Evolutionary conservation across 2,888 invertebrate species (phyloP).

Genomic region (Latheticus oryzae): DNA sequence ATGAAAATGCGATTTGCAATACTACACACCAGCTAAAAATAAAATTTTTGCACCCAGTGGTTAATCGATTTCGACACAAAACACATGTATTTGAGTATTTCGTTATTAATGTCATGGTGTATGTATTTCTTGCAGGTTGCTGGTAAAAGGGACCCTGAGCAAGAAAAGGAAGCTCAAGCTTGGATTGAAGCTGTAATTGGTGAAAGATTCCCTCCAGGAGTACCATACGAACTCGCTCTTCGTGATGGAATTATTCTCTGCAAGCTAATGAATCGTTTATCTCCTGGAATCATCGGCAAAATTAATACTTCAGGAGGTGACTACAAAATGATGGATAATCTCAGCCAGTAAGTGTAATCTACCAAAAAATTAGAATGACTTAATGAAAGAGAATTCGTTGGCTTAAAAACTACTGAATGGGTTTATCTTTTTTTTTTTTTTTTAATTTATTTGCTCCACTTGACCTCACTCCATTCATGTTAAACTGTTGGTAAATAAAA

Average conservation of each 20-base stretch:
- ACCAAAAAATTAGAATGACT: background rate
- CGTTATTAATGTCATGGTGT: conserved; percentile 16
- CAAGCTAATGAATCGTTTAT: conserved; percentile 88
- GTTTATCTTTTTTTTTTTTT: conserved; percentile 19
- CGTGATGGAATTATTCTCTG: conserved; percentile 88
- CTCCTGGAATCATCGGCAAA: conserved; percentile 86
- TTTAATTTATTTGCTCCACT: conserved; percentile 18
- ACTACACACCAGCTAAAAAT: conserved; percentile 13
- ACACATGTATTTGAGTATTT: no score
- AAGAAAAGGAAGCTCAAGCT: conserved; percentile 82
- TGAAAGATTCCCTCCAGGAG: conserved; percentile 77
- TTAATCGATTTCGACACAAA: conserved; percentile 4
- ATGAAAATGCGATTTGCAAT: conserved; percentile 19
- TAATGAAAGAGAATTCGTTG: no score
- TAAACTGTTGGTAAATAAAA: conserved; percentile 18
- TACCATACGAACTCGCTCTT: conserved; percentile 82
- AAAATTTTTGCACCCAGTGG: conserved; percentile 8
- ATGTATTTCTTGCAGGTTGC: conserved; percentile 73
- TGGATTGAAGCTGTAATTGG: conserved; percentile 89
- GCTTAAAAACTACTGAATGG: conserved; percentile 23
- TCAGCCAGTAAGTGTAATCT: conserved; percentile 86
- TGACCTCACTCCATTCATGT: conserved; percentile 19
- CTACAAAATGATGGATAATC: conserved; percentile 97
- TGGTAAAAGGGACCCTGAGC: conserved; percentile 83
- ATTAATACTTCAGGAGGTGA: conserved; percentile 89